Percentiles rank a stretch among this genome's conserved stretches.
phyloP scores from a whole-genome alignment of 2,113 vertebrate genomes.

The Engystomops pustulosus region DNA sequence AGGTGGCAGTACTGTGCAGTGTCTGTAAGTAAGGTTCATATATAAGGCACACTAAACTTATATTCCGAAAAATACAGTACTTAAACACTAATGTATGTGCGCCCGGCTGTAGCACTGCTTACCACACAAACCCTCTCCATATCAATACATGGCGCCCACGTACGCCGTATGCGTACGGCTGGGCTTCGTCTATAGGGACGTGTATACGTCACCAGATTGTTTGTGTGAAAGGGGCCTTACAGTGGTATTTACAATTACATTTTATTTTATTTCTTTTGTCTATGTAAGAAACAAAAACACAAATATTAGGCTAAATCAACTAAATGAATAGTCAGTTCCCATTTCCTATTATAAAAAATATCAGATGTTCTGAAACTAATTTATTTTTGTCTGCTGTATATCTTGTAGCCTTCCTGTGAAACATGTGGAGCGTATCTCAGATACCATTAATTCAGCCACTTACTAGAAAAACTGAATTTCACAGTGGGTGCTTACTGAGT shows the following conservation, averaged over 20 bases:
- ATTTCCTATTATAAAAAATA: constrained; percentile 51
- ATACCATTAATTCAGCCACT: constrained; percentile 59
- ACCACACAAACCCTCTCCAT: too few species aligned
- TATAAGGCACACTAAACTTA: too few species aligned
- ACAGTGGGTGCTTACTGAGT: constrained; percentile 55
- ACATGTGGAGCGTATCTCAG: constrained; percentile 48
- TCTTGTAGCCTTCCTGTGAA: constrained; percentile 53
- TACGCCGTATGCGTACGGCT: too few species aligned
- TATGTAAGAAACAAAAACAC: background rate
- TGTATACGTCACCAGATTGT: too few species aligned
- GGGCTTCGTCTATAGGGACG: too few species aligned
- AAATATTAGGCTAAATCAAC: background rate
- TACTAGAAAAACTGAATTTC: constrained; percentile 61
- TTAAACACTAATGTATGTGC: too few species aligned
- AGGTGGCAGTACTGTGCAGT: too few species aligned
- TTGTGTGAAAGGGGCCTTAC: too few species aligned
- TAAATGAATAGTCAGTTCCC: constrained; percentile 35
- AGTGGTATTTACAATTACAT: background rate
- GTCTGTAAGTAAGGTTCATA: too few species aligned
- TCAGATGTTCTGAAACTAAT: constrained; percentile 50
- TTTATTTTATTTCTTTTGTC: constrained; percentile 1
- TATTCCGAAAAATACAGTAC: too few species aligned
- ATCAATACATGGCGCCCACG: too few species aligned
- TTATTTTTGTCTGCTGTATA: constrained; percentile 45
- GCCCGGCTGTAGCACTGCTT: too few species aligned